Conservation (phyloP, 2,888 invertebrate genomes). For the Chrysodeixis includens region DNA sequence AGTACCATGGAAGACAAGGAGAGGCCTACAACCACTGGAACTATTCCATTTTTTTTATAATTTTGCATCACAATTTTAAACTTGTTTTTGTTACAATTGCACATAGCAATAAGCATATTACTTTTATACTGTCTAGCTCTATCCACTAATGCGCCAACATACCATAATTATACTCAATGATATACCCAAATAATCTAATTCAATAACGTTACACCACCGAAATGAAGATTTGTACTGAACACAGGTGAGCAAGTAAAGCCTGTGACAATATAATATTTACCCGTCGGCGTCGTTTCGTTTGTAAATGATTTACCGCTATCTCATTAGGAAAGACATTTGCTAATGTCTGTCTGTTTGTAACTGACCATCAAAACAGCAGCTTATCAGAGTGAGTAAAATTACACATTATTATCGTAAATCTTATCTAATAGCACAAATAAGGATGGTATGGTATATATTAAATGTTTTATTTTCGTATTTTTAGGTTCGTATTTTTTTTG, state of each 20-base stretch:
- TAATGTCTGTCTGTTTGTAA: constrained; percentile 45
- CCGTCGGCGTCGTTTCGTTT: constrained; percentile 24
- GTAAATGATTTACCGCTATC: constrained; percentile 40
- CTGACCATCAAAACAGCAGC: constrained; percentile 49
- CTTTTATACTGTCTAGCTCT: too few relatives aligned
- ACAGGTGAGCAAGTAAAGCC: neutral
- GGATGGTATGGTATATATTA: constrained; percentile 14
- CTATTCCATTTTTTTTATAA: too few relatives aligned
- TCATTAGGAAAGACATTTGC: constrained; percentile 30
- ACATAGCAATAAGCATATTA: too few relatives aligned
- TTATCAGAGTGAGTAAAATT: constrained; percentile 27
- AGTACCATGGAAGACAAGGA: too few relatives aligned
- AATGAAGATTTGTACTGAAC: neutral
- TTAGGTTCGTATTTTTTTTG: neutral
- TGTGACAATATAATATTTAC: constrained; percentile 40
- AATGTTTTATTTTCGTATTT: neutral
- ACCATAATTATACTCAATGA: too few relatives aligned
- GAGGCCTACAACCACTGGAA: too few relatives aligned
- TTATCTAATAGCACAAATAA: constrained; percentile 39
- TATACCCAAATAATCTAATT: too few relatives aligned
- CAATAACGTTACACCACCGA: neutral
- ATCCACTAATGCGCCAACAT: too few relatives aligned
- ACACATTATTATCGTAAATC: constrained; percentile 31
- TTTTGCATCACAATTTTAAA: too few relatives aligned
- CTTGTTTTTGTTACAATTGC: too few relatives aligned